Conservation (phyloP, 2,113 vertebrate genomes). For the Meles meles region DNA sequence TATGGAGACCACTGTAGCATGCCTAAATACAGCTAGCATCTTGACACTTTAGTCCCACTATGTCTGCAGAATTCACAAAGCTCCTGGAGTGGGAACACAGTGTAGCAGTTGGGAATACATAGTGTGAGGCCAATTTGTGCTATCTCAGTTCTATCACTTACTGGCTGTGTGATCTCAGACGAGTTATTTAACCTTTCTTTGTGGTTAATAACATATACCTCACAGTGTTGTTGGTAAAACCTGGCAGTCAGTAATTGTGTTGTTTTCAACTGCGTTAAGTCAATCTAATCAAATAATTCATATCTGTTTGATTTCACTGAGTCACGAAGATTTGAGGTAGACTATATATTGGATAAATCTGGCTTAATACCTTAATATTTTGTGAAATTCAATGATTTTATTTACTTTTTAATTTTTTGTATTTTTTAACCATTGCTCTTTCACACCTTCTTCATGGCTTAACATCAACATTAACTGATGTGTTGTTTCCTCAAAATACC, state of each 20-base stretch:
- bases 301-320: neutral
- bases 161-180: neutral
- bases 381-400: neutral
- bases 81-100: neutral
- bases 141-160: neutral
- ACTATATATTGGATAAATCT: neutral
- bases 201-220: neutral
- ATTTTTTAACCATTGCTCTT: neutral
- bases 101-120: fast-evolving
- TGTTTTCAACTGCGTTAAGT: neutral
- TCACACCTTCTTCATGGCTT: neutral
- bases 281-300: neutral
- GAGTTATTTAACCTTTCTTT: neutral
- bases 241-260: neutral
- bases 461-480: neutral
- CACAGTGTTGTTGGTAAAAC: neutral
- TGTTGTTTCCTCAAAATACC: neutral
- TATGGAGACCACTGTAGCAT: neutral
- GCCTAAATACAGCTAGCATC: neutral
- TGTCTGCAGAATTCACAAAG: neutral
- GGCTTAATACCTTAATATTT: neutral
- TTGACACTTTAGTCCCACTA: neutral
- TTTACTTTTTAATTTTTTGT: neutral
- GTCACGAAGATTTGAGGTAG: neutral
- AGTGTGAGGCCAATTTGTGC: neutral